These are phyloP conservation scores for Mimachlamys varia DNA, from an alignment of 2,888 invertebrate species.

Conservation along the genomic window DNA sequence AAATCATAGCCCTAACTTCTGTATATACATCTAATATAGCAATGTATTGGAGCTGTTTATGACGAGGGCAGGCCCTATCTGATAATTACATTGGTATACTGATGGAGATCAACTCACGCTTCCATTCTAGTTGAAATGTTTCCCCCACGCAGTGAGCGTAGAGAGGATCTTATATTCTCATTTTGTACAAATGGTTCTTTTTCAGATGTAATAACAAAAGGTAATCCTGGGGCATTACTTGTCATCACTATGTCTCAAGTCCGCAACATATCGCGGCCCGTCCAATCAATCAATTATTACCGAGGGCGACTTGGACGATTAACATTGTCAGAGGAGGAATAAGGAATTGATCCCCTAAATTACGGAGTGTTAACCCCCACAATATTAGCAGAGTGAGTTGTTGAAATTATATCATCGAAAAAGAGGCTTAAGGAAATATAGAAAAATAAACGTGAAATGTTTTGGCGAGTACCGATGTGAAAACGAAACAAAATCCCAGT, in stretches of 20 bases:
- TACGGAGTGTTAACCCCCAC: background rate
- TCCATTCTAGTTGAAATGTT: background rate
- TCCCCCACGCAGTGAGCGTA: background rate
- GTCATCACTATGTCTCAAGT: constrained; percentile 10
- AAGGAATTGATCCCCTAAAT: constrained; percentile 4
- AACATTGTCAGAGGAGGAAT: constrained; percentile 23
- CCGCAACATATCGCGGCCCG: background rate
- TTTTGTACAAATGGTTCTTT: constrained; percentile 32
- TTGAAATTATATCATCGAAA: constrained; percentile 31
- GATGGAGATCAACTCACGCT: background rate
- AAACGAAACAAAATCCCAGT: background rate
- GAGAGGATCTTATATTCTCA: constrained; percentile 12
- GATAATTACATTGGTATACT: constrained; percentile 17
- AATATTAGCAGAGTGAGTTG: constrained; percentile 16
- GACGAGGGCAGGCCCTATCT: background rate
- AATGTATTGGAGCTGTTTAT: background rate
- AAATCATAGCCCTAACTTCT: background rate
- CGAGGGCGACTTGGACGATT: background rate
- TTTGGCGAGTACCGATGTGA: background rate
- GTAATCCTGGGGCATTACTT: constrained; percentile 31
- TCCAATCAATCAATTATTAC: constrained; percentile 29
- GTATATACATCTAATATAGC: background rate
- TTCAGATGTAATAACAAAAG: constrained; percentile 31
- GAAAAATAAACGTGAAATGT: constrained; percentile 36
- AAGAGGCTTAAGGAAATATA: constrained; percentile 34